Evolutionary conservation across 2,888 invertebrate genomes (phyloP).

Genomic region (Andrena marginata): DNA sequence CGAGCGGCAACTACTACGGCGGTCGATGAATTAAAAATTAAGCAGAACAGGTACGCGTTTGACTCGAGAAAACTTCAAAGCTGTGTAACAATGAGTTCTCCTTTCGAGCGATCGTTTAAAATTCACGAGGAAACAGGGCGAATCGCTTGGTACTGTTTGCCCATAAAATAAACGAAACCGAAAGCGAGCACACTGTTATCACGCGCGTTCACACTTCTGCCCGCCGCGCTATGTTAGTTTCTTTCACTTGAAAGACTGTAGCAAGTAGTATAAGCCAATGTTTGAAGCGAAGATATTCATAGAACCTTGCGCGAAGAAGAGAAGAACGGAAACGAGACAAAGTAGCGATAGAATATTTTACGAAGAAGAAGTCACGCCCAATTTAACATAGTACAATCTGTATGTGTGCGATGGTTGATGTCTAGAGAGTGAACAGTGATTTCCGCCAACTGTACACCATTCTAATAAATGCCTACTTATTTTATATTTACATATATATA

Average conservation of each 20-base stretch:
- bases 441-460: slow-evolving; percentile 27
- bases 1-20: neutral
- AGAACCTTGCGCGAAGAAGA: neutral
- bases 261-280: neutral
- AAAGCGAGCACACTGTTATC: neutral
- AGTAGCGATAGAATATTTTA: neutral
- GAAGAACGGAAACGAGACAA: neutral
- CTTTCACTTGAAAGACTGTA: neutral
- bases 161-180: too few species aligned
- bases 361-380: neutral
- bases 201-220: neutral
- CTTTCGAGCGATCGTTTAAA: slow-evolving; percentile 7
- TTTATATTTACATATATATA: slow-evolving; percentile 63
- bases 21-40: neutral
- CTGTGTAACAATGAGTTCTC: neutral
- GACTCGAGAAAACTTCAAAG: neutral
- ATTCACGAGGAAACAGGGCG: neutral
- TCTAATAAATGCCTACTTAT: slow-evolving; percentile 49
- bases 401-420: slow-evolving; percentile 21
- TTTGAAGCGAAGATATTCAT: neutral
- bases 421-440: slow-evolving; percentile 13
- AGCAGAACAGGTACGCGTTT: slow-evolving; percentile 1
- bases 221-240: neutral
- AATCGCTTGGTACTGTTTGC: neutral
- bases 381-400: neutral